These are phyloP conservation scores for Parazoanthus atlanticus DNA, from an alignment of 92 coral and sea anemone species.

Conservation along the genomic window DNA sequence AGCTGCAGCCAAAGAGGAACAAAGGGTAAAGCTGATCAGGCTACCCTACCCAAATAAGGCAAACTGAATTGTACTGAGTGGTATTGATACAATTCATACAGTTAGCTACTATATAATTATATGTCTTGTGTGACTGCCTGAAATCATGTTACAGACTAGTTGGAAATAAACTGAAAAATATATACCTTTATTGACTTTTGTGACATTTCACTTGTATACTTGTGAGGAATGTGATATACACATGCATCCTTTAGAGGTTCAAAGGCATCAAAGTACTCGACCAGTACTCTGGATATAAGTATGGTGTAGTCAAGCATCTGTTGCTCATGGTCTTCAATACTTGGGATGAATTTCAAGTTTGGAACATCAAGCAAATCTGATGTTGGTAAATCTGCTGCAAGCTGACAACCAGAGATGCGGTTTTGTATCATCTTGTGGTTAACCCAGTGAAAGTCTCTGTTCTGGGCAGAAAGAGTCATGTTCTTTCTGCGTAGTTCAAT, in stretches of 20 bases:
- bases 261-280: slow-evolving; percentile 51
- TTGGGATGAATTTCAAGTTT: slow-evolving; percentile 60
- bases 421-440: slow-evolving; percentile 50
- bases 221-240: slow-evolving; percentile 59
- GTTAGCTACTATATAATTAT: too few relatives aligned
- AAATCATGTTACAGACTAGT: neutral
- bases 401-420: slow-evolving; percentile 44
- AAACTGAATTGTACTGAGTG: neutral
- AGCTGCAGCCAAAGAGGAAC: neutral
- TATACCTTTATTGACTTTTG: slow-evolving; percentile 69
- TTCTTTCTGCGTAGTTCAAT: slow-evolving; percentile 21
- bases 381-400: slow-evolving; percentile 34
- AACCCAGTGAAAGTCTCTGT: slow-evolving; percentile 18
- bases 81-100: neutral
- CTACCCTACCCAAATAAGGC: too few relatives aligned
- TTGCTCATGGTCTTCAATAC: slow-evolving; percentile 44
- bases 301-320: slow-evolving; percentile 62
- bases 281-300: slow-evolving; percentile 64
- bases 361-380: slow-evolving; percentile 52
- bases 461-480: slow-evolving; percentile 17
- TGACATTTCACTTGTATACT: slow-evolving; percentile 60
- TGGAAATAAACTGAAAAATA: too few relatives aligned
- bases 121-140: neutral
- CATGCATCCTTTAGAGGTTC: slow-evolving; percentile 45
- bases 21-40: neutral